A percentile compares a stretch with the other conserved stretches of the same genome.
These are phyloP conservation scores for Sciurus carolinensis DNA, from an alignment of 2,797 vertebrate species.

Conservation along the genomic window DNA sequence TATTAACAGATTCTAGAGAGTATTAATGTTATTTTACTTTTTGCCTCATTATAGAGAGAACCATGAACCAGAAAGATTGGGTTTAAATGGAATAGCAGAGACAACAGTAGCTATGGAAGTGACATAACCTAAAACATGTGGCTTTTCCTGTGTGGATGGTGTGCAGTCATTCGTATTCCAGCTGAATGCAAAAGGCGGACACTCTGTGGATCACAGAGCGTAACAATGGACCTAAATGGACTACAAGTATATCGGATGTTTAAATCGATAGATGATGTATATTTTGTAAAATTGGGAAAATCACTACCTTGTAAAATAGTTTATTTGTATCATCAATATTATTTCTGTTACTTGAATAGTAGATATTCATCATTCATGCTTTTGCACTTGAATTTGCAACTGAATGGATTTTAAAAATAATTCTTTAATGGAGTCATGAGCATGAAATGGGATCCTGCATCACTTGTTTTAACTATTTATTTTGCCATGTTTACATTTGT, in stretches of 20 bases:
- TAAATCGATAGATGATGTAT: slow-evolving; percentile 95
- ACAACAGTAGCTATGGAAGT: slow-evolving; percentile 97
- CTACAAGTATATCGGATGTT: slow-evolving; percentile 90
- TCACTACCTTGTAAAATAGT: slow-evolving; percentile 99
- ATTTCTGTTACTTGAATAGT: slow-evolving; percentile 97
- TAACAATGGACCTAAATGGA: slow-evolving; percentile 91
- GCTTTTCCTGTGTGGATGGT: slow-evolving; percentile 84
- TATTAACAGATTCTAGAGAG: slow-evolving; percentile 43
- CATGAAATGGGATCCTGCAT: slow-evolving; percentile 95
- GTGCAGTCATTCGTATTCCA: slow-evolving; percentile 86
- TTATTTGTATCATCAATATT: slow-evolving; percentile 98
- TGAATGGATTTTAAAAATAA: slow-evolving; percentile 94
- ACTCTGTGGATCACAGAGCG: slow-evolving; percentile 89
- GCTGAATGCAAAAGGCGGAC: slow-evolving; percentile 87
- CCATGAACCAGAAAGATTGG: slow-evolving; percentile 94
- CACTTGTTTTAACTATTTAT: slow-evolving; percentile 99
- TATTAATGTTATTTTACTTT: slow-evolving; percentile 76
- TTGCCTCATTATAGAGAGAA: slow-evolving; percentile 91
- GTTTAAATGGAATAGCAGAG: slow-evolving; percentile 95
- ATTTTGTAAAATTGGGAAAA: slow-evolving; percentile 97
- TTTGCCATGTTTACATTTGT: slow-evolving; percentile 99
- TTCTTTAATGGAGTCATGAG: slow-evolving; percentile 95
- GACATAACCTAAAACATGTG: slow-evolving; percentile 91
- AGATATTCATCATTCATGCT: slow-evolving; percentile 97
- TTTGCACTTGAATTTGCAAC: slow-evolving; percentile 97